Evolutionary conservation across 2,113 vertebrate species (phyloP).

Genomic region (Salvelinus alpinus): DNA sequence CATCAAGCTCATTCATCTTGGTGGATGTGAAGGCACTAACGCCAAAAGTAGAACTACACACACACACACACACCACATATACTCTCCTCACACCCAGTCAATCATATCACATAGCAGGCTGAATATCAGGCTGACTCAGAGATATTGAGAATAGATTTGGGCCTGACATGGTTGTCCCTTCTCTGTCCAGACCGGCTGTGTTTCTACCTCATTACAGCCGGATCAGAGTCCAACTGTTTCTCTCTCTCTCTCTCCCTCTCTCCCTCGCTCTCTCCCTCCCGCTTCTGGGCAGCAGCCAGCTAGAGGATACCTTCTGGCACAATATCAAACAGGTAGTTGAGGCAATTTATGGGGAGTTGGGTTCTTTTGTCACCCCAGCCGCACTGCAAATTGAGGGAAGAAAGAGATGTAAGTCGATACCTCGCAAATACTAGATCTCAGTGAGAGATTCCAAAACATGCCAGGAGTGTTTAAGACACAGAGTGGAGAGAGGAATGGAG

Average conservation of each 20-base stretch:
- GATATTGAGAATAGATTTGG: slow-evolving; percentile 21
- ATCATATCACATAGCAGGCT: slow-evolving; percentile 59
- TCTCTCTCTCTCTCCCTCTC: background rate
- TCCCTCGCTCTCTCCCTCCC: background rate
- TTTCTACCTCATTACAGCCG: slow-evolving; percentile 37
- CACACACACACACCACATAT: slow-evolving; percentile 38
- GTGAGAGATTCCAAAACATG: slow-evolving; percentile 48
- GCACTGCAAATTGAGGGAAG: slow-evolving; percentile 31
- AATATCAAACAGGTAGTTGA: slow-evolving; percentile 61
- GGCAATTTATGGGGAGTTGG: slow-evolving; percentile 52
- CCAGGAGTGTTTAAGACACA: slow-evolving; percentile 37
- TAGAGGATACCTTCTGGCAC: slow-evolving; percentile 38
- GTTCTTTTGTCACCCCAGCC: slow-evolving; percentile 38
- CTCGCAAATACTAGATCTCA: slow-evolving; percentile 37
- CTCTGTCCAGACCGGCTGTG: background rate
- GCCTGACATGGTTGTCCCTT: slow-evolving; percentile 17
- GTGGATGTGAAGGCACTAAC: slow-evolving; percentile 49
- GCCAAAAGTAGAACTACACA: slow-evolving; percentile 55
- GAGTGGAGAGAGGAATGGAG: background rate
- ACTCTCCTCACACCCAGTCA: slow-evolving; percentile 54
- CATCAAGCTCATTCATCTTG: slow-evolving; percentile 73
- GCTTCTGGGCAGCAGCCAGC: slow-evolving; percentile 23
- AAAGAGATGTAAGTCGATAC: slow-evolving; percentile 52
- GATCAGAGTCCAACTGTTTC: slow-evolving; percentile 20
- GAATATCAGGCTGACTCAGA: slow-evolving; percentile 34